phyloP scores from a whole-genome alignment of 2,888 invertebrate species.

The Drosophila birchii region DNA sequence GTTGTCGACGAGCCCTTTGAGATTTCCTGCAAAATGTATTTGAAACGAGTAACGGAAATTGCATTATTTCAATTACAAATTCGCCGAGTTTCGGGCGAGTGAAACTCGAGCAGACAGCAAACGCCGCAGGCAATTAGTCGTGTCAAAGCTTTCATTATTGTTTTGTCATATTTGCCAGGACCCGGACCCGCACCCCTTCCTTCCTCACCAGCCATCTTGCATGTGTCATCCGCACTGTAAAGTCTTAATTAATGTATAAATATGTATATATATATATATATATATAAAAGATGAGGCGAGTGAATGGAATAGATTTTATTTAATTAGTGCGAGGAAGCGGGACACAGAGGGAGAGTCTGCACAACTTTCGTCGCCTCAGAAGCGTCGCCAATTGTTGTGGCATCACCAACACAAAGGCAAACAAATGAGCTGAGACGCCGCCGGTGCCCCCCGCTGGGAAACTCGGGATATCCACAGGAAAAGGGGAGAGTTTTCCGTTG shows the following conservation, averaged over 20 bases:
- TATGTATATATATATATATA: conserved; percentile 68
- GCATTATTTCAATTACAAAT: conserved; percentile 81
- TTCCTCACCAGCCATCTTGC: conserved; percentile 21
- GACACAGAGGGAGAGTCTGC: conserved; percentile 34
- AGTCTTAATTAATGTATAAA: conserved; percentile 78
- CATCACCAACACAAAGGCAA: conserved; percentile 57
- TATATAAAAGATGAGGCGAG: conserved; percentile 51
- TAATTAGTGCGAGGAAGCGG: conserved; percentile 66
- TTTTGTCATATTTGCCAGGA: conserved; percentile 78
- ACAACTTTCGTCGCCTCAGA: conserved; percentile 69
- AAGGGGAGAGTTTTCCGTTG: conserved; percentile 34
- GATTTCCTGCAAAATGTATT: conserved; percentile 80
- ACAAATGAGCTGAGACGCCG: conserved; percentile 35
- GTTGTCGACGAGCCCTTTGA: conserved; percentile 65
- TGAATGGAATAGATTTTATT: conserved; percentile 76
- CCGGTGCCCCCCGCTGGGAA: conserved; percentile 57
- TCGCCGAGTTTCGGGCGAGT: conserved; percentile 56
- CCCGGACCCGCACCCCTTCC: not conserved
- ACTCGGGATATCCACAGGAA: conserved; percentile 34
- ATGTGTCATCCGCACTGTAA: conserved; percentile 74
- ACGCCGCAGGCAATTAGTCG: conserved; percentile 80
- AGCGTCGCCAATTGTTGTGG: conserved; percentile 76
- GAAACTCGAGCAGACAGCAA: conserved; percentile 72
- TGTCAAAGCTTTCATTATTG: conserved; percentile 81
- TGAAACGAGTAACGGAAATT: conserved; percentile 81